Conservation (phyloP, 2,113 vertebrate species). For the Hydrolagus affinis region DNA sequence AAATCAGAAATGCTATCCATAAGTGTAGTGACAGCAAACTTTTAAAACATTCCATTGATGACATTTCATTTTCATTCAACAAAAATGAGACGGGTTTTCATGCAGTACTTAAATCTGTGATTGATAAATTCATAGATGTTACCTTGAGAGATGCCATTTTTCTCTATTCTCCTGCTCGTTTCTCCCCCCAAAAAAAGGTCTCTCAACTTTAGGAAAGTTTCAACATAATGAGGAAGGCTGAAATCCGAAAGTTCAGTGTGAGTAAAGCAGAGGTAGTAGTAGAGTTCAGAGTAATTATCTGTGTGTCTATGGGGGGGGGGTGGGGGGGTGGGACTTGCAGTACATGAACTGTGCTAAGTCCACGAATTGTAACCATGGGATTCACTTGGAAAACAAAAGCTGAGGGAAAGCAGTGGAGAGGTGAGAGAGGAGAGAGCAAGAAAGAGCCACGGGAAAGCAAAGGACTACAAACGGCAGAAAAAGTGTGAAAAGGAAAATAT, state of each 20-base stretch:
- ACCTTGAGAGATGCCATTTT: slow-evolving; percentile 24
- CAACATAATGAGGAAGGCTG: neutral
- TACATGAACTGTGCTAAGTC: neutral
- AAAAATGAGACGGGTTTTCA: neutral
- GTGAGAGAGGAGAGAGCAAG: neutral
- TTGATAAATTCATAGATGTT: neutral
- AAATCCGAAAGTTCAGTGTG: neutral
- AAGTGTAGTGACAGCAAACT: neutral
- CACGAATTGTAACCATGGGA: neutral
- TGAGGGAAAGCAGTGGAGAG: too few species aligned
- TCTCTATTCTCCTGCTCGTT: neutral
- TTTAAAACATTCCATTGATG: neutral
- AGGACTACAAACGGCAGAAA: neutral
- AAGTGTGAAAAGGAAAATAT: neutral
- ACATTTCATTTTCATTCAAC: neutral
- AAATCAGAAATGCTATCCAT: neutral
- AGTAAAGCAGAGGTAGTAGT: neutral
- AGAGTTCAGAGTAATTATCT: neutral
- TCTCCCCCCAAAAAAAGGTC: too few species aligned
- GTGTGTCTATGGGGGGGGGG: neutral
- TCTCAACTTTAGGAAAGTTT: too few species aligned
- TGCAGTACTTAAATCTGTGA: too few species aligned
- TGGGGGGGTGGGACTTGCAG: neutral
- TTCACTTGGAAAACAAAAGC: neutral
- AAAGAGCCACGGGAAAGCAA: too few species aligned